Conservation (phyloP, 2,888 invertebrate species). For the Colletes collaris region DNA sequence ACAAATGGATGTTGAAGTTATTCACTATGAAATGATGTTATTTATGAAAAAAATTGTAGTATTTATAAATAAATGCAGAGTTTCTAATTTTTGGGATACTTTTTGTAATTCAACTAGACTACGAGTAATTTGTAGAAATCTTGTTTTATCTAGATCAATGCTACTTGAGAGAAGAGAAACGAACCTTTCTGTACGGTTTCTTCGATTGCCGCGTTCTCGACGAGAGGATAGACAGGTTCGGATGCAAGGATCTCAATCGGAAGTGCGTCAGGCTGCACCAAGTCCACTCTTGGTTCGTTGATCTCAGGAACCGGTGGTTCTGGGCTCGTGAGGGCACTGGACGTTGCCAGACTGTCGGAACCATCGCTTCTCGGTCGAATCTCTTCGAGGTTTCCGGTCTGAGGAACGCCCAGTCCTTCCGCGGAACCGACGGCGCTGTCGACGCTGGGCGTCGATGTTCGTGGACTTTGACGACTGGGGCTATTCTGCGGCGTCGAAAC, state of each 20-base stretch:
- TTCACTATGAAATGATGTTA: too few relatives aligned
- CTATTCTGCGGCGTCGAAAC: constrained; percentile 80
- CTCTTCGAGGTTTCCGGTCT: constrained; percentile 70
- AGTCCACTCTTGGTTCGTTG: constrained; percentile 82
- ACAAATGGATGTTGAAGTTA: too few relatives aligned
- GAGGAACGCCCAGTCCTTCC: constrained; percentile 83
- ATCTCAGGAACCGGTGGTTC: constrained; percentile 84
- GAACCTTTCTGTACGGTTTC: constrained; percentile 84
- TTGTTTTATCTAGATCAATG: too few relatives aligned
- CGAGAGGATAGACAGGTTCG: constrained; percentile 65
- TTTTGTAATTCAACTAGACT: too few relatives aligned
- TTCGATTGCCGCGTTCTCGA: constrained; percentile 84
- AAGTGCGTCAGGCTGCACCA: constrained; percentile 63
- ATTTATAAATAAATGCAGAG: too few relatives aligned
- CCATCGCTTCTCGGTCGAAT: constrained; percentile 82
- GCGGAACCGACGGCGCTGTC: constrained; percentile 87
- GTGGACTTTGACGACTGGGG: constrained; percentile 76
- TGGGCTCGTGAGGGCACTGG: constrained; percentile 84
- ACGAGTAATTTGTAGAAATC: too few relatives aligned
- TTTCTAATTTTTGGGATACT: too few relatives aligned
- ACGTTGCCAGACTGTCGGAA: constrained; percentile 83
- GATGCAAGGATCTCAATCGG: constrained; percentile 55
- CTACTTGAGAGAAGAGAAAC: too few relatives aligned
- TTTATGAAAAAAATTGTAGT: too few relatives aligned
- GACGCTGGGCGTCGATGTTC: constrained; percentile 85